phyloP scores from a whole-genome alignment of 2,797 vertebrate species.

The Sebastes vulpes region DNA sequence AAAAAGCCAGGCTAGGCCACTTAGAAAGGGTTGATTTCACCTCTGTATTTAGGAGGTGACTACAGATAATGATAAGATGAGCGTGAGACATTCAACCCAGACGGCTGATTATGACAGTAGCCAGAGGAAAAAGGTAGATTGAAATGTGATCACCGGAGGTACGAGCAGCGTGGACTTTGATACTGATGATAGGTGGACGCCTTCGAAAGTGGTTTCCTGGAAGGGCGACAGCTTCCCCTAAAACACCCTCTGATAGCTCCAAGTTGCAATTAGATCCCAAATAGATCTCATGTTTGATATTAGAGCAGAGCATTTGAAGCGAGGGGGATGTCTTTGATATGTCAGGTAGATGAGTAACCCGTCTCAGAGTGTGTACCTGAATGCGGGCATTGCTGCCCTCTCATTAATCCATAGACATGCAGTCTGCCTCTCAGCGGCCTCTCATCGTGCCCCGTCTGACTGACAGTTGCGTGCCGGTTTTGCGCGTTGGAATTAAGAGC shows the following conservation, averaged over 20 bases:
- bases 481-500: constrained; percentile 50
- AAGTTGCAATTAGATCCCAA: constrained; percentile 34
- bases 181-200: constrained; percentile 42
- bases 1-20: not conserved
- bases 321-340: constrained; percentile 53
- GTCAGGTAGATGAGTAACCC: constrained; percentile 45
- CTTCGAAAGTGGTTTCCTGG: constrained; percentile 50
- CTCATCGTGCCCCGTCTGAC: constrained; percentile 17
- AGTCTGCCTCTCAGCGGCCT: constrained; percentile 43
- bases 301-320: constrained; percentile 23
- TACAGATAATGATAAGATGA: constrained; percentile 50
- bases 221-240: constrained; percentile 8
- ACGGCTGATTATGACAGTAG: constrained; percentile 34
- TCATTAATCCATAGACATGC: constrained; percentile 69
- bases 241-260: constrained; percentile 9
- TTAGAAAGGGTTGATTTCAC: constrained; percentile 15
- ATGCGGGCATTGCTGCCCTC: constrained; percentile 42
- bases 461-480: constrained; percentile 46
- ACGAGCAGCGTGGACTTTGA: constrained; percentile 41
- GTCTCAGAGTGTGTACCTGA: constrained; percentile 10
- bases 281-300: constrained; percentile 49
- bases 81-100: constrained; percentile 22
- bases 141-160: constrained; percentile 57
- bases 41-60: constrained; percentile 34
- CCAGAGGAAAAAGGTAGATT: constrained; percentile 32